Evolutionary conservation across 2,888 invertebrate genomes (phyloP).

Genomic region (Marasmarcha lunaedactyla): DNA sequence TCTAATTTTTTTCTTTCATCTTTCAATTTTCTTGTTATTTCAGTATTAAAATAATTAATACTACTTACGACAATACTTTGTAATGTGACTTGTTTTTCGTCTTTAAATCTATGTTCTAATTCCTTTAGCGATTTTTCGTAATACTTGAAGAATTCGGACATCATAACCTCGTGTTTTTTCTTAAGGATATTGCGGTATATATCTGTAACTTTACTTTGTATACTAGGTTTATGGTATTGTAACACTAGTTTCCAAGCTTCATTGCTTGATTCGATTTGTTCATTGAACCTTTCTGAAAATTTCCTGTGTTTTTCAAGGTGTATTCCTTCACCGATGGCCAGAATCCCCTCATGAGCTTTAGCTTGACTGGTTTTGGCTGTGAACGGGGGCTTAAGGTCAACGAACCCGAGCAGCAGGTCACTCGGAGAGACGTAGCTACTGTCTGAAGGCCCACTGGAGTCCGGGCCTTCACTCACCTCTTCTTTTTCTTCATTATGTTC

Average conservation of each 20-base stretch:
- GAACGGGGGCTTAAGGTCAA: constrained; percentile 48
- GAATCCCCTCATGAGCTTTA: constrained; percentile 49
- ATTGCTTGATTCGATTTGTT: neutral
- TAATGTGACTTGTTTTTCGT: constrained; percentile 32
- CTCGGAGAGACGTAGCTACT: constrained; percentile 52
- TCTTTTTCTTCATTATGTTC: constrained; percentile 16
- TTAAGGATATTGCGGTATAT: constrained; percentile 34
- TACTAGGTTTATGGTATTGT: neutral
- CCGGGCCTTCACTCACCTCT: constrained; percentile 6
- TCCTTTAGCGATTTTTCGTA: constrained; percentile 44
- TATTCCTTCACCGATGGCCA: constrained; percentile 36
- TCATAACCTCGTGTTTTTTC: constrained; percentile 14
- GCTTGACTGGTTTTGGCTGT: constrained; percentile 56
- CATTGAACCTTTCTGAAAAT: no score
- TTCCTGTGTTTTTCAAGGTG: no score
- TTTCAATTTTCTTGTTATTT: constrained; percentile 36
- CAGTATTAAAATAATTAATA: constrained; percentile 34
- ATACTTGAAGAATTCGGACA: constrained; percentile 33
- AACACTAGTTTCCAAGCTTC: neutral
- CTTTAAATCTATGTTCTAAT: constrained; percentile 36
- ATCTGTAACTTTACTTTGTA: constrained; percentile 26
- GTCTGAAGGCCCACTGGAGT: constrained; percentile 3
- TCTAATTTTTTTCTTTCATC: constrained; percentile 33
- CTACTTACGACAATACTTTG: constrained; percentile 31
- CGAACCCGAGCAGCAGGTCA: constrained; percentile 41